Percentiles rank a stretch among this genome's conserved stretches.
These are phyloP conservation scores for Hypercompe scribonia DNA, from an alignment of 2,888 invertebrate species.

Conservation along the genomic window DNA sequence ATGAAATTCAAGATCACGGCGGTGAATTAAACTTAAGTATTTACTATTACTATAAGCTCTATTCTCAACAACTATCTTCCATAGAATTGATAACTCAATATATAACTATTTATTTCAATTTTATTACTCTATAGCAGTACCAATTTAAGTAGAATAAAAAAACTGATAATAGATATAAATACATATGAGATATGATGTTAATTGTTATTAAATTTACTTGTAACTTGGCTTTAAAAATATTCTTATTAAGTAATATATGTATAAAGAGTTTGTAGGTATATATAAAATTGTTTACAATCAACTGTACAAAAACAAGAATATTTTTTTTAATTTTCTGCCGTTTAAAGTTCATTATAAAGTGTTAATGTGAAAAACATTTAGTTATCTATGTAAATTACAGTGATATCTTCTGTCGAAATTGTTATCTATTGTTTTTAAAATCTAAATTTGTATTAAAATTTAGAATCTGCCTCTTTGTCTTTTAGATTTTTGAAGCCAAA, in stretches of 20 bases:
- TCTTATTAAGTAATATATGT: not conserved
- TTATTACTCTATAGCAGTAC: too few relatives aligned
- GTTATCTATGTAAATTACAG: too few relatives aligned
- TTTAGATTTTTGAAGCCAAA: not conserved
- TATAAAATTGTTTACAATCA: not conserved
- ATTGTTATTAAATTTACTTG: not conserved
- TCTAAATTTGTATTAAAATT: not conserved
- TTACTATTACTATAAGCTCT: too few relatives aligned
- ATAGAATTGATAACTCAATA: too few relatives aligned
- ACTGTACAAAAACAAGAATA: not conserved
- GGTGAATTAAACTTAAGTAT: too few relatives aligned
- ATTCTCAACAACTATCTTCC: too few relatives aligned
- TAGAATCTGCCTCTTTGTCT: not conserved
- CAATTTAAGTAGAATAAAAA: too few relatives aligned
- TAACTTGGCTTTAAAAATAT: not conserved
- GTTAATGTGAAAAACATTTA: not conserved
- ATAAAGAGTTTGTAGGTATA: not conserved
- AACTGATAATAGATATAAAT: not conserved
- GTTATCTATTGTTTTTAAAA: not conserved
- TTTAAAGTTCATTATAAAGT: not conserved
- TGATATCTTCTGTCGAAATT: not conserved
- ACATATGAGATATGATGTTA: not conserved
- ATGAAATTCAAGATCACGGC: too few relatives aligned
- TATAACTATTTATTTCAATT: too few relatives aligned
- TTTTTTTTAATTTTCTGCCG: not conserved